These are phyloP conservation scores for Apostichopus californicus DNA, from an alignment of 35 echinoderm and acorn worm genomes.

Conservation along the genomic window DNA sequence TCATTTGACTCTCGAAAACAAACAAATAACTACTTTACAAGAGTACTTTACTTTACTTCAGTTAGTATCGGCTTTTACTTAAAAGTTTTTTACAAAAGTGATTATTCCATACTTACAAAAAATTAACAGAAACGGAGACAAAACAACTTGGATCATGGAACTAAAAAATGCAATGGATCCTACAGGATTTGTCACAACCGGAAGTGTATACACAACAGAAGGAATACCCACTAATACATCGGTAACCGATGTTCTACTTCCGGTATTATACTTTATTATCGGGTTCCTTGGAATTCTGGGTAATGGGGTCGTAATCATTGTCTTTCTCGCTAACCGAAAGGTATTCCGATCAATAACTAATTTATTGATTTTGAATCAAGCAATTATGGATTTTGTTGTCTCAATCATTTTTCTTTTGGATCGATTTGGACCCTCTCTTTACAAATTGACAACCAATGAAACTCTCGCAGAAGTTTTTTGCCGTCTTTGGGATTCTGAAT, in stretches of 20 bases:
- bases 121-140: too few species aligned
- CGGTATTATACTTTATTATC: constrained; percentile 71
- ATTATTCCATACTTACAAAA: too few species aligned
- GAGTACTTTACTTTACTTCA: too few species aligned
- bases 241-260: constrained; percentile 30
- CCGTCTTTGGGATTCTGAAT: constrained; percentile 71
- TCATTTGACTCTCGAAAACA: too few species aligned
- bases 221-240: not conserved
- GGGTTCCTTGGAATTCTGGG: constrained; percentile 74
- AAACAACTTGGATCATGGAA: too few species aligned
- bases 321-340: constrained; percentile 70
- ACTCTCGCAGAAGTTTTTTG: constrained; percentile 63
- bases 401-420: constrained; percentile 76
- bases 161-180: not conserved
- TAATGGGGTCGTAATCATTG: constrained; percentile 73
- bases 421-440: constrained; percentile 33
- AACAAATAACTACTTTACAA: too few species aligned
- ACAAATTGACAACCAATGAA: constrained; percentile 24
- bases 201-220: not conserved
- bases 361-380: constrained; percentile 85
- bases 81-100: too few species aligned
- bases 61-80: too few species aligned
- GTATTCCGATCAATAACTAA: constrained; percentile 82
- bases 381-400: constrained; percentile 78
- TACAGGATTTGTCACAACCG: not conserved